Percentiles rank a stretch among this genome's conserved stretches.
phyloP scores from a whole-genome alignment of 2,888 invertebrate species.

The Zaprionus bogoriensis region DNA sequence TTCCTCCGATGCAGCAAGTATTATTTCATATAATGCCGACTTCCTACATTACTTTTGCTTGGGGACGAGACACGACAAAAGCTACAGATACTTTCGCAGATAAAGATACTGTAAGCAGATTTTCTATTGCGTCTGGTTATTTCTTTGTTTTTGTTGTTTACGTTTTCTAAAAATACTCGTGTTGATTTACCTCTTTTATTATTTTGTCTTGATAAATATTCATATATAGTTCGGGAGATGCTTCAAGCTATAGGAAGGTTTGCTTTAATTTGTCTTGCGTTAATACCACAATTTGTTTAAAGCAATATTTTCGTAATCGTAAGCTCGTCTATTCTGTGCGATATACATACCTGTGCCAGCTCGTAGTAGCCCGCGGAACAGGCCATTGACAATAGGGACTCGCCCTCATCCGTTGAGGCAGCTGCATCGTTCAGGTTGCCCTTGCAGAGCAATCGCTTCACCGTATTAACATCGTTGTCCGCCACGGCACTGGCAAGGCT shows the following conservation, averaged over 20 bases:
- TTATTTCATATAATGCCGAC: too few relatives aligned
- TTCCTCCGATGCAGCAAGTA: neutral
- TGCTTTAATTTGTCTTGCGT: neutral
- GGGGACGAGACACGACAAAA: neutral
- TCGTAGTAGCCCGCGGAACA: conserved; percentile 99
- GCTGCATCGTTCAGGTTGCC: conserved; percentile 91
- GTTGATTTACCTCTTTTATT: conserved; percentile 1
- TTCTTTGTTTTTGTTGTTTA: neutral
- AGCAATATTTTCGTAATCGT: neutral
- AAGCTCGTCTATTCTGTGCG: neutral
- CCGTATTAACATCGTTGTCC: conserved; percentile 96
- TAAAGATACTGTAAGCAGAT: too few relatives aligned
- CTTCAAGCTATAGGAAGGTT: conserved; percentile 8
- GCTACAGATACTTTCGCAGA: neutral
- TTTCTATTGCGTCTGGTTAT: too few relatives aligned
- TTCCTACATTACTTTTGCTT: neutral
- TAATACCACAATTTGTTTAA: neutral
- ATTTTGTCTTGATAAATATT: neutral
- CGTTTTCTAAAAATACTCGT: neutral
- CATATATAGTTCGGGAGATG: neutral
- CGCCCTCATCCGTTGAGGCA: conserved; percentile 96
- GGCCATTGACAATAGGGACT: conserved; percentile 96
- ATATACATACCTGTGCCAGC: conserved; percentile 91
- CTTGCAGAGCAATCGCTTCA: conserved; percentile 95
- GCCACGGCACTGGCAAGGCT: conserved; percentile 96